Percentiles rank a stretch among this genome's conserved stretches.
phyloP scores from a whole-genome alignment of 2,797 vertebrate species.

The Denticeps clupeoides region DNA sequence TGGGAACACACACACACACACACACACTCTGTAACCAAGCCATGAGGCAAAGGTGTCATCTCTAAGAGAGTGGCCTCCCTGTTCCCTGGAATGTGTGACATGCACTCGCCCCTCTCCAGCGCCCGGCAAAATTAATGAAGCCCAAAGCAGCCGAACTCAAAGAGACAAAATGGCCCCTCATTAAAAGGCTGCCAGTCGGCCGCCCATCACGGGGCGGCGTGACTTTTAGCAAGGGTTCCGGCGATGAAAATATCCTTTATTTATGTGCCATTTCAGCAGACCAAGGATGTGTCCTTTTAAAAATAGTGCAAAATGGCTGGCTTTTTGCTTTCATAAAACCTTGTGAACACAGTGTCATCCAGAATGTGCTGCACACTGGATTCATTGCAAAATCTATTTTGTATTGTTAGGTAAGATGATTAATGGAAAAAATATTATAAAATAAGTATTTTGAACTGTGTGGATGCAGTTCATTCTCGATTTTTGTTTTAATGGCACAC shows the following conservation, averaged over 20 bases:
- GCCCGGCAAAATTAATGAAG: slow-evolving; percentile 55
- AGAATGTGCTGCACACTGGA: neutral
- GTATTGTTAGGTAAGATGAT: too few species aligned
- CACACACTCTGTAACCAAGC: too few species aligned
- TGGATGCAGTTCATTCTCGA: too few species aligned
- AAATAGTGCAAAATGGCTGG: too few species aligned
- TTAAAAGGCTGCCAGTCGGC: slow-evolving; percentile 51
- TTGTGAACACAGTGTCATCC: too few species aligned
- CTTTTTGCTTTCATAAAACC: too few species aligned
- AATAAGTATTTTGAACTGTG: too few species aligned
- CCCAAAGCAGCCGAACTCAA: slow-evolving; percentile 51
- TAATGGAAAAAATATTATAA: too few species aligned
- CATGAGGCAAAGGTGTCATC: slow-evolving; percentile 13
- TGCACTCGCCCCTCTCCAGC: slow-evolving; percentile 23
- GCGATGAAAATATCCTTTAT: slow-evolving; percentile 18
- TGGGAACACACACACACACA: neutral
- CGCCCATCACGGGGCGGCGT: slow-evolving; percentile 23
- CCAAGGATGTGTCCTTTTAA: neutral
- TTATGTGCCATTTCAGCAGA: slow-evolving; percentile 25
- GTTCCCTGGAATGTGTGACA: slow-evolving; percentile 14
- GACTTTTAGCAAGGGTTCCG: slow-evolving; percentile 25
- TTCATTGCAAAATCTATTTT: slow-evolving; percentile 8
- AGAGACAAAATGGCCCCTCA: slow-evolving; percentile 57
- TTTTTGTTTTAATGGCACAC: too few species aligned
- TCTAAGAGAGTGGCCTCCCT: slow-evolving; percentile 1